Evolutionary conservation across 2,113 vertebrate species (phyloP), one percentile per base, ranked within the genome.

Genomic region (Dermatemys mawii): DNA sequence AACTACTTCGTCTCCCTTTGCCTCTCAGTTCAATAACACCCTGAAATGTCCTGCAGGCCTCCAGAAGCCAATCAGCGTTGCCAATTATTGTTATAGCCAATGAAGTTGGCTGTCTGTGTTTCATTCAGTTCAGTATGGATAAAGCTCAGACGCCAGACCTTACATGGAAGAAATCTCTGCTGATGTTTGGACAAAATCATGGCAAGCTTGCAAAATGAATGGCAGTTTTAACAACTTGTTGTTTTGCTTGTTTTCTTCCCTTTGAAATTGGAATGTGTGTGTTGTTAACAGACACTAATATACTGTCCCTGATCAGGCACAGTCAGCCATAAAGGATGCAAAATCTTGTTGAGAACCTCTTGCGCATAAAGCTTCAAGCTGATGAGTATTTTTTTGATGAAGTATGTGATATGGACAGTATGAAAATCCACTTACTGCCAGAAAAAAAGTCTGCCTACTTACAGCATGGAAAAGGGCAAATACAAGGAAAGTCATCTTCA

Each of bases 361-460:
- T 55, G 27, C 93, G 90, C 78, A 93, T 91, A 92, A 96, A 87
- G 29, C 55, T 96, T 96, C 92, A 95, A 92, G 94, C 51, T 89
- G 60, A 86, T 35, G 41, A 94, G 92, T 85, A 92, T 17, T 92
- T 97, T 97, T 96, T 95, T 96, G 55, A 91, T 95, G 90, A 94
- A 94, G 89, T 92, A 53, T 94, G 90, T 95, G 89, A 95, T 87
- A 92, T 24, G 7, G 93, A 94, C 95, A 93, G 73, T 75, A 82
- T 94, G 70, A 84, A 84, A 89, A 91, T 73, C 49, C 46, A 89
- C 78, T 93, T 89, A n/a, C 84, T 91, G 67, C 38, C 27, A 80
- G 57, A 60, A 86, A 87, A 87, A 85, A 8, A 83, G 24, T 86
- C 90, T 8, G 17, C 81, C 90, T 57, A 86, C 60, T 92, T 86